Evolutionary conservation across 2,888 invertebrate species (phyloP), one percentile per base, ranked within the genome.

Genomic region (Aleiodes testaceus): DNA sequence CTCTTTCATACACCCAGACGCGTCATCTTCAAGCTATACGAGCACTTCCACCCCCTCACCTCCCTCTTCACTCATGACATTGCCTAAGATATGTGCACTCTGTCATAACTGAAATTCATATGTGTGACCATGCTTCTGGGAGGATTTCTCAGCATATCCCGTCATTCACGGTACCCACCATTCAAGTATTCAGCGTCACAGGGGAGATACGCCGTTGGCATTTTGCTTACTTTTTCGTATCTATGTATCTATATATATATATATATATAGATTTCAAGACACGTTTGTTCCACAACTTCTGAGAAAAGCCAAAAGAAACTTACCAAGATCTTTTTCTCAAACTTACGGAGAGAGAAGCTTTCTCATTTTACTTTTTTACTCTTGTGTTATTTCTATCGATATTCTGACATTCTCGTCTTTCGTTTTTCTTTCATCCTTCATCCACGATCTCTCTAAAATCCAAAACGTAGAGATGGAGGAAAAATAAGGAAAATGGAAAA

Each of bases 41-140:
- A 44, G 53, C 16, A 18, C 9, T 53, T 26, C 26, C 26, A 53
- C 26, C 26, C 53, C 11, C 26, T 26, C 11, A 5, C 18, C 16
- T 11, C 9, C 20, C 16, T 4, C 50, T 26, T 2, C 1, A 22
- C n/a, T 7, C 26, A 26, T 26, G 7, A 50, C 53, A 53, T 26
- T 53, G n/a, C 53, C 12, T 30, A 14, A 36, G 9, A 42, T 16
- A 11, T 36, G 42, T 63, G 22, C 50, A 66, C 66, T n/a, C 26
- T 26, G 50, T 49, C 66, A 50, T 71, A 66, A 61, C 61, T 66
- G 26, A 44, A 61, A 70, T 70, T 66, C 66, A 63, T 71, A 66
- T 71, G 63, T 71, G 66, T 59, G 70, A 66, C 61, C 61, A 66
- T 59, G 26, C 65, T 66, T 66, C 50, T 42, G 63, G 44, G 16